A percentile compares a stretch with the other conserved stretches of the same genome.
Conservation (phyloP, 2,113 vertebrate species). For the Pomatorhinus ruficollis region DNA sequence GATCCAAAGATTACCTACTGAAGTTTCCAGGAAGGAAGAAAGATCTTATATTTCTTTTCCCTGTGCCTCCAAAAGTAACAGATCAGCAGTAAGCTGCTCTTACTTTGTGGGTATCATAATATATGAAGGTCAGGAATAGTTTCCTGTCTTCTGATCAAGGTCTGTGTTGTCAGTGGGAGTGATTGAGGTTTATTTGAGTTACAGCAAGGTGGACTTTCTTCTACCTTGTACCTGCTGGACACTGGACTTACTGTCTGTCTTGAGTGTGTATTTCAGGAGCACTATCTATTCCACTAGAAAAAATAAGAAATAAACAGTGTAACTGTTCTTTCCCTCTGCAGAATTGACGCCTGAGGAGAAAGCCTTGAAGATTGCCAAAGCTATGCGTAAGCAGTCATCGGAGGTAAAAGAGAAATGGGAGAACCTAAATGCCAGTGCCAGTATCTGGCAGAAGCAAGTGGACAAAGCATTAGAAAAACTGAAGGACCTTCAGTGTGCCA, state of each 20-base stretch:
- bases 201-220: neutral
- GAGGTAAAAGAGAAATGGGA: slow-evolving; percentile 96
- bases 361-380: slow-evolving; percentile 87
- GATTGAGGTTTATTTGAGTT: neutral
- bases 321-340: slow-evolving; percentile 43
- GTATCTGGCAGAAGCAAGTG: slow-evolving; percentile 91
- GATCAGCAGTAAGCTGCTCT: neutral
- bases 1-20: neutral
- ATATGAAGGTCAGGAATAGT: neutral
- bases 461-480: slow-evolving; percentile 89
- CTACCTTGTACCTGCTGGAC: neutral
- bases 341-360: slow-evolving; percentile 92
- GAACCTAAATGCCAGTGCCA: slow-evolving; percentile 80
- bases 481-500: slow-evolving; percentile 90
- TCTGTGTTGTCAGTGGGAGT: neutral
- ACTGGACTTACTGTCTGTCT: neutral
- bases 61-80: neutral
- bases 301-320: neutral
- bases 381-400: slow-evolving; percentile 92
- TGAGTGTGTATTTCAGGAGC: neutral
- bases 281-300: neutral
- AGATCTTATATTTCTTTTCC: neutral
- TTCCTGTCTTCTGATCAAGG: neutral
- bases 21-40: neutral
- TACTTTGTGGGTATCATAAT: neutral